Percentiles rank a stretch among this genome's conserved stretches.
phyloP scores from a whole-genome alignment of 2,888 invertebrate species.

The Agrenia bidenticulata region DNA sequence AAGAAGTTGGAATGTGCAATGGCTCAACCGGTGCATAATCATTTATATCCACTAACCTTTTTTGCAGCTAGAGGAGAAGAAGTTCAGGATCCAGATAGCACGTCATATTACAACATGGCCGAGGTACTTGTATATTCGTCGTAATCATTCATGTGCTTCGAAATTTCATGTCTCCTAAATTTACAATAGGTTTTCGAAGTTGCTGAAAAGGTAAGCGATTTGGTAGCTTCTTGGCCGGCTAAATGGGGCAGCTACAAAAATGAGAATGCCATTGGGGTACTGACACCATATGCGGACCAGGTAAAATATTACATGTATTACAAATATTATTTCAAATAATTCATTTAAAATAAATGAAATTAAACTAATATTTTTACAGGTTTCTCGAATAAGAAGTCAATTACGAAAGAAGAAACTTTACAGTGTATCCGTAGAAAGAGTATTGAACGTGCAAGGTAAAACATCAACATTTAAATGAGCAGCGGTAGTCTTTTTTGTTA shows the following conservation, averaged over 20 bases:
- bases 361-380: slow-evolving; percentile 44
- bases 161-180: neutral
- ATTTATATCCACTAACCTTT: slow-evolving; percentile 66
- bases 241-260: slow-evolving; percentile 70
- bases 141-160: neutral
- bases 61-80: slow-evolving; percentile 78
- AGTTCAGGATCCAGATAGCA: slow-evolving; percentile 70
- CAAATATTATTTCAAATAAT: neutral
- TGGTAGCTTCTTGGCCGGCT: slow-evolving; percentile 72
- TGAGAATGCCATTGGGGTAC: slow-evolving; percentile 78
- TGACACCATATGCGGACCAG: slow-evolving; percentile 82
- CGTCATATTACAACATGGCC: slow-evolving; percentile 77
- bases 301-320: slow-evolving; percentile 53
- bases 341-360: slow-evolving; percentile 5
- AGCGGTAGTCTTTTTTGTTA: no score
- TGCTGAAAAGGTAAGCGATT: slow-evolving; percentile 71
- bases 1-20: slow-evolving; percentile 73
- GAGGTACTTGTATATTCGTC: slow-evolving; percentile 68
- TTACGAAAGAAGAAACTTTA: slow-evolving; percentile 71
- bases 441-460: slow-evolving; percentile 76
- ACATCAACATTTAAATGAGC: no score
- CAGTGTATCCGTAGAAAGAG: slow-evolving; percentile 77
- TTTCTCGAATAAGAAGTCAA: slow-evolving; percentile 68
- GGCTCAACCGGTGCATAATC: slow-evolving; percentile 69
- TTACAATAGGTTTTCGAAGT: slow-evolving; percentile 67